phyloP scores from a whole-genome alignment of 2,113 vertebrate genomes.

The Scopus umbretta region DNA sequence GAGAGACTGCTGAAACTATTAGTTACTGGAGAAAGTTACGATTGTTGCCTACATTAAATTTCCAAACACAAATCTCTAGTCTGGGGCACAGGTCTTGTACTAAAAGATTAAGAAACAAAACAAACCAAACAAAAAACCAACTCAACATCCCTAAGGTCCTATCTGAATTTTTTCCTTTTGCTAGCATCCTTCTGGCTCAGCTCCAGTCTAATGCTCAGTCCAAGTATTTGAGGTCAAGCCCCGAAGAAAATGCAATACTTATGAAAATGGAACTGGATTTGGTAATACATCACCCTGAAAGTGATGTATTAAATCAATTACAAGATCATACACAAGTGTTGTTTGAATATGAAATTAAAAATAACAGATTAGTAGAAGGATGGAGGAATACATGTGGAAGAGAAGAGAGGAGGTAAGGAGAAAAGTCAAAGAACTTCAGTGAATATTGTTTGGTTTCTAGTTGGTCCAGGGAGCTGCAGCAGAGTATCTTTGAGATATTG shows the following conservation, averaged over 20 bases:
- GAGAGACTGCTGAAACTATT: background rate
- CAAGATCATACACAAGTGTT: background rate
- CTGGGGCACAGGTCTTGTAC: too few species aligned
- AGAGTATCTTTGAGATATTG: background rate
- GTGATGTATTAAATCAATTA: background rate
- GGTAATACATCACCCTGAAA: background rate
- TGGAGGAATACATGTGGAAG: background rate
- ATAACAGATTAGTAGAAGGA: background rate
- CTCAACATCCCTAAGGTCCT: background rate
- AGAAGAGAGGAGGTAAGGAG: background rate
- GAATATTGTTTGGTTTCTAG: background rate
- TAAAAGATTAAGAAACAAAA: too few species aligned
- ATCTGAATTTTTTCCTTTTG: background rate
- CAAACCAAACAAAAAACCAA: background rate
- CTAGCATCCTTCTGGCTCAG: background rate
- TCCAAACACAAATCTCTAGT: background rate
- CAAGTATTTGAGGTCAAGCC: background rate
- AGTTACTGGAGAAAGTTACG: background rate
- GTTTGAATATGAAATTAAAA: background rate
- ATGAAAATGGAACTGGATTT: background rate
- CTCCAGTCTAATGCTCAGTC: background rate
- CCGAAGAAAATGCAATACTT: background rate
- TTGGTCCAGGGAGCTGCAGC: background rate
- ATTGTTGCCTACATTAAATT: background rate
- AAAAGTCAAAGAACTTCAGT: background rate